A percentile compares a stretch with the other conserved stretches of the same genome.
phyloP scores from a whole-genome alignment of 2,113 vertebrate species.

The Megaceryle torquata region DNA sequence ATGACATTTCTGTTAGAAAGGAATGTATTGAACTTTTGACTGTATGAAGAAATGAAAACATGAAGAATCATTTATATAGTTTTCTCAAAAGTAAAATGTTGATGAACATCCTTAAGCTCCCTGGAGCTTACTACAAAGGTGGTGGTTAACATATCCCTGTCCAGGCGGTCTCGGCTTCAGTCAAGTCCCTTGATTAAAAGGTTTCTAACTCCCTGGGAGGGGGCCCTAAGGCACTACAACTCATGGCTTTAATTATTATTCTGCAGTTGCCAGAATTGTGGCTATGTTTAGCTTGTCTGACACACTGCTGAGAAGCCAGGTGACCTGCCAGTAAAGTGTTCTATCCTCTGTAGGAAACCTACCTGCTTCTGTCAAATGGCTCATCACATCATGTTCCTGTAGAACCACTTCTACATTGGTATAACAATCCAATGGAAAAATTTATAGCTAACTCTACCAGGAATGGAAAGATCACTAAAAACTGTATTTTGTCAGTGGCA shows the following conservation, averaged over 20 bases:
- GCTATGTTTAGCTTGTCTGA: not conserved
- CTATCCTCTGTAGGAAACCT: not conserved
- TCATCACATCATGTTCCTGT: not conserved
- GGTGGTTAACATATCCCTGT: not conserved
- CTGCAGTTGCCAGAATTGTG: not conserved
- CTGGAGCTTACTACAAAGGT: not conserved
- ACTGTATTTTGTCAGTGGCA: not conserved
- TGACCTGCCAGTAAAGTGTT: not conserved
- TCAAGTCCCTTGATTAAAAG: not conserved
- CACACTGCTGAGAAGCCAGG: not conserved
- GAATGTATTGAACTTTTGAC: not conserved
- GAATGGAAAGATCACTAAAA: not conserved
- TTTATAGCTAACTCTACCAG: not conserved
- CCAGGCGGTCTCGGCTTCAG: not conserved
- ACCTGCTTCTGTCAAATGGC: not conserved
- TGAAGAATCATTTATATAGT: not conserved
- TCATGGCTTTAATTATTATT: not conserved
- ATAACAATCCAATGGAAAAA: not conserved
- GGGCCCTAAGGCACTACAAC: not conserved
- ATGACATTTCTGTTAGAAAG: not conserved
- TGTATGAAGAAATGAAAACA: not conserved
- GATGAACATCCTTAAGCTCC: not conserved
- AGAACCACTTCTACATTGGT: not conserved
- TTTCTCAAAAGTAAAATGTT: not conserved
- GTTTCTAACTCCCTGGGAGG: not conserved